Evolutionary conservation across 2,888 invertebrate species (phyloP).

Genomic region (Incurvaria masculella): DNA sequence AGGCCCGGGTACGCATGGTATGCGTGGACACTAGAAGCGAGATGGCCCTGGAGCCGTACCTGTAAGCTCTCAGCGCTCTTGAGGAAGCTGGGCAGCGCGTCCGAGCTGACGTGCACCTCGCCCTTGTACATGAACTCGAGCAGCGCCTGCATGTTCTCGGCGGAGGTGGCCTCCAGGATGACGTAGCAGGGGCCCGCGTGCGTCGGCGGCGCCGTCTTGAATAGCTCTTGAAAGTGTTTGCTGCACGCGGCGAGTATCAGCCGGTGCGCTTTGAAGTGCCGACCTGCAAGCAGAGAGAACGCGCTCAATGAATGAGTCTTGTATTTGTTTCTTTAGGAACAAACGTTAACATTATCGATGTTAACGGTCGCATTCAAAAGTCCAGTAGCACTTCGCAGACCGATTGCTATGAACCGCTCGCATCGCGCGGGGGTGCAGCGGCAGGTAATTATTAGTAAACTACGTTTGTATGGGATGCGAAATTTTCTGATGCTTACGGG

Average conservation of each 20-base stretch:
- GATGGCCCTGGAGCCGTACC: too few species aligned
- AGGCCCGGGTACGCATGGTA: conserved; percentile 73
- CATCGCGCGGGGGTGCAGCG: too few species aligned
- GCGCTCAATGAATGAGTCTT: too few species aligned
- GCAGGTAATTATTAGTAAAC: too few species aligned
- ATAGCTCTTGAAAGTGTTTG: conserved; percentile 88
- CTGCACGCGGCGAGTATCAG: conserved; percentile 90
- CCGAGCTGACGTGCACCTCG: conserved; percentile 90
- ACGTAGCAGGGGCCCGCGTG: conserved; percentile 79
- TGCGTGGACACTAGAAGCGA: too few species aligned
- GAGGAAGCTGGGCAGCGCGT: conserved; percentile 85
- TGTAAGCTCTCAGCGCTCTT: conserved; percentile 90
- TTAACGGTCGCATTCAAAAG: too few species aligned
- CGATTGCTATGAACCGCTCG: too few species aligned
- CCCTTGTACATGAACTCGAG: conserved; percentile 95
- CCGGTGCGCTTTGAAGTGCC: conserved; percentile 89
- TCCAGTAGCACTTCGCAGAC: too few species aligned
- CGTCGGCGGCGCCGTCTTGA: conserved; percentile 80
- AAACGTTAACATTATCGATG: too few species aligned
- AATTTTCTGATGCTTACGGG: too few species aligned
- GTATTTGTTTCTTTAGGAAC: too few species aligned
- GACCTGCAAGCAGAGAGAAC: conserved; percentile 58
- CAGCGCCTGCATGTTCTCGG: conserved; percentile 86
- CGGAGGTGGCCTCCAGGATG: conserved; percentile 85
- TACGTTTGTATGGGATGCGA: too few species aligned